These are phyloP conservation scores for Hippasteria phrygiana DNA, from an alignment of 53 echinoderm and acorn worm species.

Conservation along the genomic window DNA sequence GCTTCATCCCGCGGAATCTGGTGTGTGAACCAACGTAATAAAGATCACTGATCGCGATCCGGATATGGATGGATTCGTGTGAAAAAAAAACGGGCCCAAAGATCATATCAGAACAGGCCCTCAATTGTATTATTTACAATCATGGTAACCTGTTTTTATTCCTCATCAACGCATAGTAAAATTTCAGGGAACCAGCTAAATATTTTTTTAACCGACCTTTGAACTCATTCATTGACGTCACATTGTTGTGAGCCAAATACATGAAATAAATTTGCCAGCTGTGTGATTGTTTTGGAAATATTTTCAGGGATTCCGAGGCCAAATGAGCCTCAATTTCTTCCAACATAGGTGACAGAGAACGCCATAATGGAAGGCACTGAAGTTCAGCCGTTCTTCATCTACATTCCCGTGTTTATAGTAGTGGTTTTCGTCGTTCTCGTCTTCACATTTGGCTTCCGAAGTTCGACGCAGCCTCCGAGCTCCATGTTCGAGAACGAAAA, in stretches of 20 bases:
- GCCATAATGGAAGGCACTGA: slow-evolving; percentile 54
- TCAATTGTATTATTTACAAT: neutral
- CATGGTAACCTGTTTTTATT: neutral
- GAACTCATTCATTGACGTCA: slow-evolving; percentile 66
- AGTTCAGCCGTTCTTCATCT: slow-evolving; percentile 47
- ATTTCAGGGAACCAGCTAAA: slow-evolving; percentile 8
- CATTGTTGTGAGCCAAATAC: slow-evolving; percentile 47
- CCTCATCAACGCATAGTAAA: neutral
- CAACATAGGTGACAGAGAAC: slow-evolving; percentile 53
- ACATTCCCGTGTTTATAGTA: slow-evolving; percentile 49
- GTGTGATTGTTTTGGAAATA: slow-evolving; percentile 53
- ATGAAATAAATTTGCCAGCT: slow-evolving; percentile 35
- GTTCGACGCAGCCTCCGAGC: slow-evolving; percentile 67
- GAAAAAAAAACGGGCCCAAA: too few relatives aligned
- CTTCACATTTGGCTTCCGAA: slow-evolving; percentile 70
- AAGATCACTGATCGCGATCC: too few relatives aligned
- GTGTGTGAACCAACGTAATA: too few relatives aligned
- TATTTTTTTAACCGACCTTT: slow-evolving; percentile 35
- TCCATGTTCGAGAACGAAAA: slow-evolving; percentile 66
- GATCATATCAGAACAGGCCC: too few relatives aligned
- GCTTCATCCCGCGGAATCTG: too few relatives aligned
- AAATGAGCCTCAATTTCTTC: slow-evolving; percentile 51
- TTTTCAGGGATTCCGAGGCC: slow-evolving; percentile 25
- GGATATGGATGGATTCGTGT: too few relatives aligned
- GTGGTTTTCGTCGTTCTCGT: slow-evolving; percentile 61